A percentile compares a stretch with the other conserved stretches of the same genome.
Conservation (phyloP, 2,888 invertebrate genomes). For the Chaetogeoica ovagalla region DNA sequence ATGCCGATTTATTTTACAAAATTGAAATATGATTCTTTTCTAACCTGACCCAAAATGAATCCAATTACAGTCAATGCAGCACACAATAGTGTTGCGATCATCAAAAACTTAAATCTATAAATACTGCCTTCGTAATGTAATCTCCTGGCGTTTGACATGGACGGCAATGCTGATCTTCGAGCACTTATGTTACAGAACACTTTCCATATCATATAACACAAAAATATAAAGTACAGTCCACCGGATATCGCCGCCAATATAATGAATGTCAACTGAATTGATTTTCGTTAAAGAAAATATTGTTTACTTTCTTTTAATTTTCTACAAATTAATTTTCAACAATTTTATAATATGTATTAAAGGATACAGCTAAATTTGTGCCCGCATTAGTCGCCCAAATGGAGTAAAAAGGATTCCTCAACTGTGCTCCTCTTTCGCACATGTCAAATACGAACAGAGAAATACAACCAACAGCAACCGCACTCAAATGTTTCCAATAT, state of each 20-base stretch:
- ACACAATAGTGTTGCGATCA: conserved; percentile 91
- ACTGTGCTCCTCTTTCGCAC: conserved; percentile 93
- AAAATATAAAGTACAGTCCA: conserved; percentile 86
- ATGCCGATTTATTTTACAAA: not conserved
- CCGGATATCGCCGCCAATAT: conserved; percentile 91
- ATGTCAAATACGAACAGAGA: conserved; percentile 94
- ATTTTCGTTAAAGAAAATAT: conserved; percentile 57
- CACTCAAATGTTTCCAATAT: conserved; percentile 94
- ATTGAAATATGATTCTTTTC: too few relatives aligned
- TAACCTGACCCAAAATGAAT: conserved; percentile 91
- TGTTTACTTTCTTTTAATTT: not conserved
- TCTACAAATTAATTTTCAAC: conserved; percentile 9
- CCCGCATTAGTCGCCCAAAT: conserved; percentile 95
- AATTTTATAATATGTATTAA: conserved; percentile 51
- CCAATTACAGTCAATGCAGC: conserved; percentile 92
- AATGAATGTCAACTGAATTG: conserved; percentile 72
- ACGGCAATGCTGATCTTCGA: conserved; percentile 82
- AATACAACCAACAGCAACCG: conserved; percentile 85
- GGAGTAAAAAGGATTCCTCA: conserved; percentile 95
- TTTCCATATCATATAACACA: conserved; percentile 91
- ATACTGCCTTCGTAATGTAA: conserved; percentile 95
- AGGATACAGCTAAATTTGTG: conserved; percentile 82
- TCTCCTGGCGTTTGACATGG: conserved; percentile 88
- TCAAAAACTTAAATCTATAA: conserved; percentile 96
- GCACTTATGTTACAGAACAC: conserved; percentile 89